Percentiles rank a stretch among this genome's conserved stretches.
Conservation (phyloP, 2,888 invertebrate species). For the Andrena fulva region DNA sequence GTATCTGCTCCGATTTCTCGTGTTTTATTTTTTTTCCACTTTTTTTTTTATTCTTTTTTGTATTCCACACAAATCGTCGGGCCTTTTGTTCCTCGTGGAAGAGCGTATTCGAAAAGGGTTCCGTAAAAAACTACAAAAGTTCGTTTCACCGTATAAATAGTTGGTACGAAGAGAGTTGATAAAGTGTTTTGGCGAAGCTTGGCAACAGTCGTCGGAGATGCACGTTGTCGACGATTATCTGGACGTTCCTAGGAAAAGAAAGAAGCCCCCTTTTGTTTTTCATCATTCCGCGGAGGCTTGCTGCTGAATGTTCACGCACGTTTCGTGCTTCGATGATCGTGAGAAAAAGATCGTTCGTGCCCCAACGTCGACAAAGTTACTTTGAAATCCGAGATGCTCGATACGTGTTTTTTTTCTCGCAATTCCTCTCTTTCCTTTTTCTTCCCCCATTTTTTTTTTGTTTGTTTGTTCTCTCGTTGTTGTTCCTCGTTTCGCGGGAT, state of each 20-base stretch:
- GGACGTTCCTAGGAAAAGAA: slow-evolving; percentile 61
- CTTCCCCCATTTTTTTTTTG: not conserved
- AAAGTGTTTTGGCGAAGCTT: slow-evolving; percentile 50
- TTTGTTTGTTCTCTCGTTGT: slow-evolving; percentile 11
- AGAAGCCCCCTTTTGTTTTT: slow-evolving; percentile 18
- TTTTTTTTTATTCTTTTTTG: not conserved
- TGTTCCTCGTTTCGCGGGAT: slow-evolving; percentile 46
- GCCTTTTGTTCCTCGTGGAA: not conserved
- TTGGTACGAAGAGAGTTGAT: slow-evolving; percentile 53
- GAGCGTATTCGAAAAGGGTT: slow-evolving; percentile 38
- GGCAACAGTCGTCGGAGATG: slow-evolving; percentile 56
- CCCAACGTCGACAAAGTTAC: slow-evolving; percentile 36
- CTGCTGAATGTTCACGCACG: slow-evolving; percentile 18
- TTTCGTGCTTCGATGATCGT: slow-evolving; percentile 31
- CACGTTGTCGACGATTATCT: slow-evolving; percentile 50
- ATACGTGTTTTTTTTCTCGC: slow-evolving; percentile 16
- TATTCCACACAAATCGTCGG: not conserved
- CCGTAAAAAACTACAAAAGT: slow-evolving; percentile 55
- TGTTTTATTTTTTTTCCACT: not conserved
- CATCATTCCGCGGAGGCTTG: slow-evolving; percentile 37
- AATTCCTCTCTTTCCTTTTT: slow-evolving; percentile 12
- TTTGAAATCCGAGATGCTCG: slow-evolving; percentile 37
- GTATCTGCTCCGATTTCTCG: slow-evolving; percentile 14
- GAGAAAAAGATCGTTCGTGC: slow-evolving; percentile 29
- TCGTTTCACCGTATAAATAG: slow-evolving; percentile 43